Percentiles rank a stretch among this genome's conserved stretches.
phyloP scores from a whole-genome alignment of 2,113 vertebrate species.

The Carettochelys insculpta region DNA sequence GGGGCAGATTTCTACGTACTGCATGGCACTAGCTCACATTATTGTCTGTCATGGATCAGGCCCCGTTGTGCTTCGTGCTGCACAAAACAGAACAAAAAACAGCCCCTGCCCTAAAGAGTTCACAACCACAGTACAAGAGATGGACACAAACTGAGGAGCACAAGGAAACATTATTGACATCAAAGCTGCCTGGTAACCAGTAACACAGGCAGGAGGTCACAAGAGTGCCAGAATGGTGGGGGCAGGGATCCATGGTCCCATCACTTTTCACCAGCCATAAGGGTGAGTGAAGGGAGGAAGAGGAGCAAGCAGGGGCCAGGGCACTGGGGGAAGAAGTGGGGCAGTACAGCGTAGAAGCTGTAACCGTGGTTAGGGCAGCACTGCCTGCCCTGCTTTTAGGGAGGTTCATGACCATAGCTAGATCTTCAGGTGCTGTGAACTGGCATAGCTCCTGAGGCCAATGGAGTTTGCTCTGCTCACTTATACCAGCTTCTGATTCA shows the following conservation, averaged over 20 bases:
- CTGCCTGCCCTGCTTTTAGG: not conserved
- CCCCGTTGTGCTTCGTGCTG: not conserved
- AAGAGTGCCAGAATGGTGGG: too few species aligned
- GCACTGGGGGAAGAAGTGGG: too few species aligned
- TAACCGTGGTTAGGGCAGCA: too few species aligned
- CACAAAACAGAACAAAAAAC: not conserved
- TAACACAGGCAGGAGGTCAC: not conserved
- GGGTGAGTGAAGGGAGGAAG: too few species aligned
- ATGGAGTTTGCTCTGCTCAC: not conserved
- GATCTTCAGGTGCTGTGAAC: not conserved
- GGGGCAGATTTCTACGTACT: not conserved
- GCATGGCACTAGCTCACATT: rapidly evolving
- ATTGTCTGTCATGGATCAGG: not conserved
- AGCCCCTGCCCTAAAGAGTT: rapidly evolving
- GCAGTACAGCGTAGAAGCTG: too few species aligned
- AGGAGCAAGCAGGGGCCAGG: too few species aligned
- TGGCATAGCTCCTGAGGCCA: not conserved
- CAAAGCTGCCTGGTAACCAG: not conserved
- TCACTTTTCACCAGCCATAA: too few species aligned
- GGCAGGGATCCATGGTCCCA: too few species aligned
- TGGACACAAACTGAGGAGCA: not conserved
- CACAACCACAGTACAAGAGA: not conserved
- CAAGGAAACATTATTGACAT: not conserved
- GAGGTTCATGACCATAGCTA: not conserved
- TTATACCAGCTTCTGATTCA: not conserved